Conservation (phyloP, 2,797 vertebrate species). For the Salarias fasciatus region DNA sequence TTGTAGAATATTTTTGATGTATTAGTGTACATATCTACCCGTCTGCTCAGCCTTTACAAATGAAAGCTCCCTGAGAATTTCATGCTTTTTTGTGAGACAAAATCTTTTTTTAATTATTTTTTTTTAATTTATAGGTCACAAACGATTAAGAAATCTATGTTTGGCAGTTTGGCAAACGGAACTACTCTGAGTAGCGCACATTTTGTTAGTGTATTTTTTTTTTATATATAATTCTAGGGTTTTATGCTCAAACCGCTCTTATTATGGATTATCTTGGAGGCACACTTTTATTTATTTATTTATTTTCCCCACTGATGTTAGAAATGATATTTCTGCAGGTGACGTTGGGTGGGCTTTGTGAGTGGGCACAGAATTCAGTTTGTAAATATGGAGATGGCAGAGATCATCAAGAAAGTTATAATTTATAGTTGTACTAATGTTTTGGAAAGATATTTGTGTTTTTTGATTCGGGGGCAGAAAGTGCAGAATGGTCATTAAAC, state of each 20-base stretch:
- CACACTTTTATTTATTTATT: slow-evolving; percentile 82
- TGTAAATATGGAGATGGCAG: slow-evolving; percentile 31
- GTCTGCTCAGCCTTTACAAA: slow-evolving; percentile 27
- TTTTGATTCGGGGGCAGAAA: slow-evolving; percentile 29
- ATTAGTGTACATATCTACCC: slow-evolving; percentile 26
- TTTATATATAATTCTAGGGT: slow-evolving; percentile 22
- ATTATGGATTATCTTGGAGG: slow-evolving; percentile 31
- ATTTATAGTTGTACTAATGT: slow-evolving; percentile 40
- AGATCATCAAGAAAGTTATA: slow-evolving; percentile 25
- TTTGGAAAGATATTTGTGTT: slow-evolving; percentile 44
- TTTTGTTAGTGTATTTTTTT: slow-evolving; percentile 9
- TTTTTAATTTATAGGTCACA: slow-evolving; percentile 22
- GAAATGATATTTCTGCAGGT: slow-evolving; percentile 23
- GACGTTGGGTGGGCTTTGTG: slow-evolving; percentile 35
- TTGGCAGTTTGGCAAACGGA: slow-evolving; percentile 21
- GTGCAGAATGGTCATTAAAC: slow-evolving; percentile 18
- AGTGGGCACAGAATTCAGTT: slow-evolving; percentile 28
- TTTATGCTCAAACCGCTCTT: slow-evolving; percentile 26
- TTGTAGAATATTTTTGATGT: slow-evolving; percentile 56
- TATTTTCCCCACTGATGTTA: slow-evolving; percentile 73
- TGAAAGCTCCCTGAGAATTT: slow-evolving; percentile 28
- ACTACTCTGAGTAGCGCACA: slow-evolving; percentile 3
- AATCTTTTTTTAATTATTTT: background rate
- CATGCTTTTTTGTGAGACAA: slow-evolving; percentile 1
- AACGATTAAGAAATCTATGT: slow-evolving; percentile 20